A percentile compares a stretch with the other conserved stretches of the same genome.
phyloP scores from a whole-genome alignment of 2,888 invertebrate genomes.

The Euclidia mi region DNA sequence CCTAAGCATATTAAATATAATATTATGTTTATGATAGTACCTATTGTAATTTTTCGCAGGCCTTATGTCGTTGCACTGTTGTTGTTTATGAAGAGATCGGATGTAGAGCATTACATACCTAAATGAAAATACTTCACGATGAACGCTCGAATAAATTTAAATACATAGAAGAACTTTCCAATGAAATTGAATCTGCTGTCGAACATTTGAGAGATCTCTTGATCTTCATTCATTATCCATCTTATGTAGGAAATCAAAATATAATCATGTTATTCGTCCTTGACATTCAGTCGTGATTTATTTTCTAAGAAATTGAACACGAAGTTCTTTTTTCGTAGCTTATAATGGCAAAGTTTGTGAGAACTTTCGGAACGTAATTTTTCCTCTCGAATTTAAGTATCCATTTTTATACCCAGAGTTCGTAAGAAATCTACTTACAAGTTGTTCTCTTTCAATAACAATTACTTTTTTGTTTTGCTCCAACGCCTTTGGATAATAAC shows the following conservation, averaged over 20 bases:
- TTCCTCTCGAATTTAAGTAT: constrained; percentile 2
- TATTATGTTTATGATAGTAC: too few species aligned
- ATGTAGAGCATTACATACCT: too few species aligned
- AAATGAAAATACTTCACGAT: too few species aligned
- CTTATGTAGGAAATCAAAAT: not conserved
- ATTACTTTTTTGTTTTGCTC: not conserved
- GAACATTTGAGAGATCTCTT: too few species aligned
- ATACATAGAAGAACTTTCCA: too few species aligned
- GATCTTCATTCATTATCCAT: too few species aligned
- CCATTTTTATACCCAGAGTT: not conserved
- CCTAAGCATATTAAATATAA: too few species aligned
- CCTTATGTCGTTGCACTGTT: too few species aligned
- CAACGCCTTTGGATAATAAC: constrained; percentile 7
- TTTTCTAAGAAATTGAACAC: constrained; percentile 19
- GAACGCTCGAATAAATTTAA: too few species aligned
- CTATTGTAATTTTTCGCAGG: too few species aligned
- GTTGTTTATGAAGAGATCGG: too few species aligned
- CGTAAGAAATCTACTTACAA: constrained; percentile 2
- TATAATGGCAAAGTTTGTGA: constrained; percentile 15
- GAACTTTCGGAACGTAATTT: constrained; percentile 3
- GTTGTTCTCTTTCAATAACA: not conserved
- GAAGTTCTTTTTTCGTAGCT: not conserved
- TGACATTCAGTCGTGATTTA: constrained; percentile 28
- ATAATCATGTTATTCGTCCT: constrained; percentile 9
- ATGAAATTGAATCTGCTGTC: too few species aligned